Conservation (phyloP, 2,113 vertebrate genomes). For the Turdus rufiventris region DNA sequence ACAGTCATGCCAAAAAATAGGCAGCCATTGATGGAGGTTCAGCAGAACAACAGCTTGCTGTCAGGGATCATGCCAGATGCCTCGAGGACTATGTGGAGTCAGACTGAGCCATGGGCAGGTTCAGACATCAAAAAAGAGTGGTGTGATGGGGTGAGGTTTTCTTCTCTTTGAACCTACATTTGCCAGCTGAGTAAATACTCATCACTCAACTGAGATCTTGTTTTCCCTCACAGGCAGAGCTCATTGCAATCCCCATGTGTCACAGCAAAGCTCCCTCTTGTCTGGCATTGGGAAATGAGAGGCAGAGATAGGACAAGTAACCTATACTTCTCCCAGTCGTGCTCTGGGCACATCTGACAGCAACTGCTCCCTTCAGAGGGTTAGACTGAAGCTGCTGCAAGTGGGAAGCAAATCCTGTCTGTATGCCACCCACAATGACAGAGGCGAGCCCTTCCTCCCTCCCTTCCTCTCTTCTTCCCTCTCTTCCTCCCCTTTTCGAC, state of each 20-base stretch:
- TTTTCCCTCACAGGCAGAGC: not conserved
- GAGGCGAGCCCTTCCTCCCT: not conserved
- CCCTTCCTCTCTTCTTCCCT: too few relatives aligned
- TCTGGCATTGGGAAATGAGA: not conserved
- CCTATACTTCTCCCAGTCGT: not conserved
- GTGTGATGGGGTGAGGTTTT: not conserved
- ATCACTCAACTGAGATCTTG: not conserved
- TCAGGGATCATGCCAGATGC: not conserved
- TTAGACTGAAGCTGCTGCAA: not conserved
- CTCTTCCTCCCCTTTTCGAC: too few relatives aligned
- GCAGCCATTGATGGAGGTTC: not conserved
- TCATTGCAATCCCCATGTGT: not conserved
- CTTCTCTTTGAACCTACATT: not conserved
- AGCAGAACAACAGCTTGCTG: not conserved
- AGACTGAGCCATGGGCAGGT: not conserved
- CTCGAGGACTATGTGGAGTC: rapidly evolving
- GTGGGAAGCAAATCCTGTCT: not conserved
- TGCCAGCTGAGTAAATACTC: not conserved
- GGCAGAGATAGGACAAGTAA: not conserved
- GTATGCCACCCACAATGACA: rapidly evolving
- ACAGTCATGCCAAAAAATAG: not conserved
- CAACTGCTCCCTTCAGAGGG: not conserved
- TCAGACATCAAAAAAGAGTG: not conserved
- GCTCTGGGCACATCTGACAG: not conserved
- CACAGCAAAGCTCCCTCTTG: not conserved